phyloP scores from a whole-genome alignment of 1,140 invertebrate genomes.

The Neuroterus valhalla region DNA sequence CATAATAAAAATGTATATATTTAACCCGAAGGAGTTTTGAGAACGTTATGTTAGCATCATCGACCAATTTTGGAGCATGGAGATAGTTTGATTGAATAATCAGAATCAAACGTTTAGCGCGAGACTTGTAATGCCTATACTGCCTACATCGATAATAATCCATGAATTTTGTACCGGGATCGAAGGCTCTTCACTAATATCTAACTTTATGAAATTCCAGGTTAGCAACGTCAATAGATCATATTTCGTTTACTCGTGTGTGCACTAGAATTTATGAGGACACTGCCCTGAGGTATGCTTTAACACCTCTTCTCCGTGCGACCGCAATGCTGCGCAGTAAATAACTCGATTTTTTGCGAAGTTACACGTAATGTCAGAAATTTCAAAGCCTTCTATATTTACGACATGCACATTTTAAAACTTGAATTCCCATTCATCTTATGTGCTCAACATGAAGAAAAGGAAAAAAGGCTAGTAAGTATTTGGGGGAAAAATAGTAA shows the following conservation, averaged over 20 bases:
- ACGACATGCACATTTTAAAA: neutral
- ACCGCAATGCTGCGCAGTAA: conserved; percentile 10
- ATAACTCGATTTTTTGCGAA: neutral
- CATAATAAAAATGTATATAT: too few relatives aligned
- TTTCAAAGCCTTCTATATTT: conserved; percentile 9
- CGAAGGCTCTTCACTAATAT: neutral
- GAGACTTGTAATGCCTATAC: neutral
- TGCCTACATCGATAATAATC: neutral
- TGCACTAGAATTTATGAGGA: conserved; percentile 20
- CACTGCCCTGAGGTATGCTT: conserved; percentile 26
- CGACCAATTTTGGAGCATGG: too few relatives aligned
- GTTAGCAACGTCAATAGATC: conserved; percentile 21
- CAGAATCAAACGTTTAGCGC: too few relatives aligned
- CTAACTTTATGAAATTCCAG: conserved; percentile 8
- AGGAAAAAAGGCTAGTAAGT: too few relatives aligned
- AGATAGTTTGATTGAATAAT: too few relatives aligned
- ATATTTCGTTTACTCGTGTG: conserved; percentile 22
- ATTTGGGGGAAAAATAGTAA: too few relatives aligned
- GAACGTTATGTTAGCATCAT: too few relatives aligned
- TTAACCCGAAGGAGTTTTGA: too few relatives aligned
- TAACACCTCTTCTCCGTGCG: conserved; percentile 8
- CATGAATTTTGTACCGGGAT: neutral
- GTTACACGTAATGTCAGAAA: neutral
- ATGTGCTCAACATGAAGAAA: too few relatives aligned
- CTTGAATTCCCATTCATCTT: neutral